Base-by-base conservation (phyloP, 2,797 vertebrate genomes). In the Microctenopoma stevenorrisi region DNA sequence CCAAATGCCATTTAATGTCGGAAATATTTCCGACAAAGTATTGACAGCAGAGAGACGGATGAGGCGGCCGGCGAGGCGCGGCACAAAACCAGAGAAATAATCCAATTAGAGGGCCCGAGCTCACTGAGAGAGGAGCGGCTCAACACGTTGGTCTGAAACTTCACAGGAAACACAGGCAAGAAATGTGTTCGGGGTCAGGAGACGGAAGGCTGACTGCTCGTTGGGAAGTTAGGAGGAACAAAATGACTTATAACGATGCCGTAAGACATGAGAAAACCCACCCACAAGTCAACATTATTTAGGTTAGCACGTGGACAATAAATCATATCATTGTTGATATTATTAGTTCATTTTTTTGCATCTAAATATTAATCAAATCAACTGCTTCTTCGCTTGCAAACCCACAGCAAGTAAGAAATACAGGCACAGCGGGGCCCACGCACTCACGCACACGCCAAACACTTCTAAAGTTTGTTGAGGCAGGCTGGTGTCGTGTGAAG, bases 1-100 rank as follows among this genome's bases (percentile, higher is more conserved):
- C 86, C 83, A 88, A 92, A 92, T 93, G 88, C 73, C 83, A 89
- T 88, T 92, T 90, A 88, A 90, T 85, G 88, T 89, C 87, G 87
- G 89, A 90, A 92, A 93, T 91, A 88, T 91, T 92, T 91, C 71
- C 79, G 69, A 62, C 44, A 78, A 68, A 77, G 84, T 89, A 90
- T 90, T 90, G 91, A 90, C 89, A 90, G 81, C 81, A 62, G 44
- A 48, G 74, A 81, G 74, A 86, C 68, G 73, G 61, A 79, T 59
- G 84, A 90, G 79, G 48, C 75, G 86, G 73, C 48, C 56, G 55
- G 30, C 37, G 72, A 83, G 71, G 37, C 48, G 63, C 64, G 70
- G 40, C 71, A 64, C 71, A 44, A 66, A 74, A 66, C 12, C 48
- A 10, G 42, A n/a, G 61, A 74, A 68, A 72, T 79, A 74, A 89